Evolutionary conservation across 2,113 vertebrate genomes (phyloP).

Genomic region (Empidonax traillii): DNA sequence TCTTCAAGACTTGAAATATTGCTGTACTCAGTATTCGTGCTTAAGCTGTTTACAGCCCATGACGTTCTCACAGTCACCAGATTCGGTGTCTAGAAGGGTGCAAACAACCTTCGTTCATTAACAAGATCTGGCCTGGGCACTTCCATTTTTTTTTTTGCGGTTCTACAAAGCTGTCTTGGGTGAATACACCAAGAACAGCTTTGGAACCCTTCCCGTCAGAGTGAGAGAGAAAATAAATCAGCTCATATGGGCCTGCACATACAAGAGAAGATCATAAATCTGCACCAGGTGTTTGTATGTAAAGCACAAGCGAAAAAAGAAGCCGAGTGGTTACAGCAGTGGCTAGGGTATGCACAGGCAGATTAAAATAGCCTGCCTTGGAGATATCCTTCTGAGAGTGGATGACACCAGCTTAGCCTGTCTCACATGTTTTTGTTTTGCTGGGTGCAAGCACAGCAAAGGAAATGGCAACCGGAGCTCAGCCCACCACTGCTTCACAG

Average conservation of each 20-base stretch:
- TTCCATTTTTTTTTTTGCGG: not conserved
- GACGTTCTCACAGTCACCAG: not conserved
- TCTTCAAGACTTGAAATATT: not conserved
- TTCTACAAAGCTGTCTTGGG: not conserved
- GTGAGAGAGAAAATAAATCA: not conserved
- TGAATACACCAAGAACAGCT: not conserved
- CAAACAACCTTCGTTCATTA: not conserved
- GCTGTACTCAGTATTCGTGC: not conserved
- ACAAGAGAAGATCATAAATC: not conserved
- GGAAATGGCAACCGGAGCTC: slow-evolving; percentile 9
- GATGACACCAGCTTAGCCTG: not conserved
- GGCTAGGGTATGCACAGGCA: not conserved
- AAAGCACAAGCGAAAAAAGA: not conserved
- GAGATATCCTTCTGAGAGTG: not conserved
- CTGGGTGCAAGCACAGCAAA: not conserved
- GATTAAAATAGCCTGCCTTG: not conserved
- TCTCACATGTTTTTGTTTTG: not conserved
- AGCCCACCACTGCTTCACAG: not conserved
- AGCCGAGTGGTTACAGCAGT: not conserved
- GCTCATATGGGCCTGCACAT: not conserved
- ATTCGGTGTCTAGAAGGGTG: not conserved
- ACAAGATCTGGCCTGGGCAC: not conserved
- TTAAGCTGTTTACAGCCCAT: not conserved
- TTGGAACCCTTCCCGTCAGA: not conserved
- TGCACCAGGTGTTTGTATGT: not conserved